These are phyloP conservation scores for Clinocottus analis DNA, from an alignment of 2,113 vertebrate species.

Conservation along the genomic window DNA sequence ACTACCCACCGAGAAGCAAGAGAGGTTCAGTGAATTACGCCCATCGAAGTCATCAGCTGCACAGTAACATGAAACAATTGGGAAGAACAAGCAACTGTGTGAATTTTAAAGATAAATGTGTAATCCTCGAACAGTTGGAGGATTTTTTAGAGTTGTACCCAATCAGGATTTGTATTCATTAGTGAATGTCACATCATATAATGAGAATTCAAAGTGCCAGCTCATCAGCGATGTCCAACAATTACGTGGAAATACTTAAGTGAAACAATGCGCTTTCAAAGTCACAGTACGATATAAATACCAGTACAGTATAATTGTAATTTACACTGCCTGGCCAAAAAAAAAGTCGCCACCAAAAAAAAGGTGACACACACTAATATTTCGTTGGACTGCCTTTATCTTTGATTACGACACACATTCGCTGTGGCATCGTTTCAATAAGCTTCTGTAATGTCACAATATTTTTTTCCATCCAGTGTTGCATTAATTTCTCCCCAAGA, in stretches of 20 bases:
- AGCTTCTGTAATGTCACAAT: no score
- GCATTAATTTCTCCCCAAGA: no score
- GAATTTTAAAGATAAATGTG: background rate
- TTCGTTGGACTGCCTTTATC: no score
- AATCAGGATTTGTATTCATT: constrained; percentile 10
- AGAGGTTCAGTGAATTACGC: background rate
- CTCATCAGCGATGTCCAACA: background rate
- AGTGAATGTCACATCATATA: background rate
- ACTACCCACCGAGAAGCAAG: background rate
- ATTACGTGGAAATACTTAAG: background rate
- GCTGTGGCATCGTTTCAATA: no score
- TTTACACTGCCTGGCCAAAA: no score
- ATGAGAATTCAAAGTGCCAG: background rate
- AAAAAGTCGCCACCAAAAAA: no score
- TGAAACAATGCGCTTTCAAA: background rate
- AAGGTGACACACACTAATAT: no score
- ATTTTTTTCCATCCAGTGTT: no score
- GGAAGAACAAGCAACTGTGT: background rate
- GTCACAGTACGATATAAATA: background rate
- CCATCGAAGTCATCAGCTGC: background rate
- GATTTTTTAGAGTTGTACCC: background rate
- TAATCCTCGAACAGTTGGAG: background rate
- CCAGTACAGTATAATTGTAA: background rate
- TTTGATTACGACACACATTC: no score
- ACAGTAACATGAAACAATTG: background rate